Conservation (phyloP, 2,113 vertebrate species). For the Lampris megalopsis region DNA sequence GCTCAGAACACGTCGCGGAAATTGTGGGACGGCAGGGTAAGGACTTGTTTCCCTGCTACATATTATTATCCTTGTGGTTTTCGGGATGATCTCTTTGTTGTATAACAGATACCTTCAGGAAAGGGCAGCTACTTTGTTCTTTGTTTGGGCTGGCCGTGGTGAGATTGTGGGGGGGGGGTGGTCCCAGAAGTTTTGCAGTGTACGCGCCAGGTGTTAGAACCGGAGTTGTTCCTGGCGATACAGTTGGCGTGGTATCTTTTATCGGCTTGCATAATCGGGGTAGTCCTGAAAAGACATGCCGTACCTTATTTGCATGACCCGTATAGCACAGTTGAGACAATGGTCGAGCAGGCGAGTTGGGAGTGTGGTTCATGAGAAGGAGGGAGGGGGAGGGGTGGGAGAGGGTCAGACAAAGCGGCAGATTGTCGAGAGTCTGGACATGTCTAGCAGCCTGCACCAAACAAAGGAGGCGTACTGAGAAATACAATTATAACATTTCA, state of each 20-base stretch:
- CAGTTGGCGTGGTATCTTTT: not conserved
- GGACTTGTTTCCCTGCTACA: not conserved
- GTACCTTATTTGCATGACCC: not conserved
- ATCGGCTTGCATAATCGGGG: constrained; percentile 11
- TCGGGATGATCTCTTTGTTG: not conserved
- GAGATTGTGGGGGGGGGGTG: constrained; percentile 24
- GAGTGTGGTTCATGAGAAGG: constrained; percentile 55
- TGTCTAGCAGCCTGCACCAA: constrained; percentile 78
- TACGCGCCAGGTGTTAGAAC: not conserved
- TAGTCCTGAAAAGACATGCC: not conserved
- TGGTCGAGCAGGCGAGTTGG: constrained; percentile 44
- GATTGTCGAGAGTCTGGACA: constrained; percentile 83
- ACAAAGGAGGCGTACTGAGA: constrained; percentile 77
- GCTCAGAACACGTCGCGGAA: constrained; percentile 90
- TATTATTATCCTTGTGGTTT: not conserved
- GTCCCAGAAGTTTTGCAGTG: constrained; percentile 53
- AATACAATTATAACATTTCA: not conserved
- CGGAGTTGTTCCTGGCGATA: not conserved
- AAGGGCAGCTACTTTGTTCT: constrained; percentile 51
- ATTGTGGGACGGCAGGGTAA: constrained; percentile 90
- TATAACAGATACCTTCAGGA: constrained; percentile 6
- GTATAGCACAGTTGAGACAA: constrained; percentile 56
- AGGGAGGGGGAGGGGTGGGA: constrained; percentile 71
- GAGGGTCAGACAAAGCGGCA: constrained; percentile 84
- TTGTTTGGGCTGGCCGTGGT: constrained; percentile 74